Evolutionary conservation across 1,140 invertebrate genomes (phyloP).

Genomic region (Plodia interpunctella): DNA sequence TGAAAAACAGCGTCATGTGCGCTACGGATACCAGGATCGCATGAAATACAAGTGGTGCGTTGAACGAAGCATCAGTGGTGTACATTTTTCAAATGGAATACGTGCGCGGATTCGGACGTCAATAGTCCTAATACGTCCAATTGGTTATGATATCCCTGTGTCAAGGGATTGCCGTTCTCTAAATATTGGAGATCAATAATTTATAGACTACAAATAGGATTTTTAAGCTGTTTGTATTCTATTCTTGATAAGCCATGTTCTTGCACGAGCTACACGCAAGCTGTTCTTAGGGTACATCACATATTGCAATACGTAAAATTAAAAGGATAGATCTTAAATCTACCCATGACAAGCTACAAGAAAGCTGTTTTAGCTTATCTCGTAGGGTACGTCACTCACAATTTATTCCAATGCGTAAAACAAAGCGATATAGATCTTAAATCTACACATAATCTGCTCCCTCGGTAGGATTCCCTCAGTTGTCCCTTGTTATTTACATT

Average conservation of each 20-base stretch:
- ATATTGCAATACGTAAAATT: too few relatives aligned
- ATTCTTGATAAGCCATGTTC: too few relatives aligned
- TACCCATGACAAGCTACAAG: too few relatives aligned
- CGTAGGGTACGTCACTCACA: not conserved
- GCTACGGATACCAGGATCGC: conserved; percentile 31
- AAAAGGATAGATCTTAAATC: too few relatives aligned
- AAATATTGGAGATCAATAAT: not conserved
- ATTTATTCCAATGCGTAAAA: not conserved
- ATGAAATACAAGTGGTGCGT: conserved; percentile 32
- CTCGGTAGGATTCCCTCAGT: not conserved
- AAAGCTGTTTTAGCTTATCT: not conserved
- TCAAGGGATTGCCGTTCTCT: not conserved
- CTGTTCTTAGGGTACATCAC: too few relatives aligned
- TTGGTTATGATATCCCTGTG: conserved; percentile 22
- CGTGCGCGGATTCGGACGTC: not conserved
- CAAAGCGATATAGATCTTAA: conserved; percentile 9
- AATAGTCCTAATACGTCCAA: conserved; percentile 15
- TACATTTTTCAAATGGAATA: conserved; percentile 15
- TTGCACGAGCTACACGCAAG: too few relatives aligned
- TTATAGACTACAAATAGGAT: not conserved
- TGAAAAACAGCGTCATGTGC: conserved; percentile 33
- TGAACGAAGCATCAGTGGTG: conserved; percentile 30
- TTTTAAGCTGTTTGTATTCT: not conserved
- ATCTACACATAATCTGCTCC: conserved; percentile 13
- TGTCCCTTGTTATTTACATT: not conserved